These are phyloP conservation scores for Sebastiscus tertius DNA, from an alignment of 2,797 vertebrate genomes.

Conservation along the genomic window DNA sequence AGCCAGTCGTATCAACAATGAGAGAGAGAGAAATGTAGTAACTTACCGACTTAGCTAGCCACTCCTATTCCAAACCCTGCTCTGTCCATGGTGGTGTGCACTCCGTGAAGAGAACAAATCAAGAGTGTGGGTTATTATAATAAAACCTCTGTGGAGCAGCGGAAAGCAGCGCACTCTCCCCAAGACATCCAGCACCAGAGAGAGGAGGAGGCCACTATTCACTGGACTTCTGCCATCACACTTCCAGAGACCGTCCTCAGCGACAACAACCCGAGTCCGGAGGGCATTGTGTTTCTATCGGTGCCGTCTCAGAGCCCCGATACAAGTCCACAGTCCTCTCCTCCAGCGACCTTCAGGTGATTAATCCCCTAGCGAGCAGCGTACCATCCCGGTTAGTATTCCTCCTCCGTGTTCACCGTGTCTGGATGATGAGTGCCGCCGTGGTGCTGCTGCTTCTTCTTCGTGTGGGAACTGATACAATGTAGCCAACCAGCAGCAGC, in stretches of 20 bases:
- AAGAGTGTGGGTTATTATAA: slow-evolving; percentile 39
- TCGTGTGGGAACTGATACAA: slow-evolving; percentile 85
- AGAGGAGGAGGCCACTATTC: slow-evolving; percentile 83
- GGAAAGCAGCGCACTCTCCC: slow-evolving; percentile 75
- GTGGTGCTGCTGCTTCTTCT: slow-evolving; percentile 48
- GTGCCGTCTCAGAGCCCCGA: slow-evolving; percentile 51
- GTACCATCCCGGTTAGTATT: slow-evolving; percentile 74
- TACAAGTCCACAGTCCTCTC: slow-evolving; percentile 44
- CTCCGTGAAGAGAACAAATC: slow-evolving; percentile 68
- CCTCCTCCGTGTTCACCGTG: slow-evolving; percentile 72
- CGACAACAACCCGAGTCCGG: slow-evolving; percentile 72
- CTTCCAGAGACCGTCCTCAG: slow-evolving; percentile 78
- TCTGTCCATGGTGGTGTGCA: slow-evolving; percentile 76
- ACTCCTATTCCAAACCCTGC: slow-evolving; percentile 79
- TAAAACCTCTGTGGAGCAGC: slow-evolving; percentile 52
- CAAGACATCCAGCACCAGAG: slow-evolving; percentile 83
- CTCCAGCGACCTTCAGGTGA: slow-evolving; percentile 45
- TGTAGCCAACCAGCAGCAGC: slow-evolving; percentile 81
- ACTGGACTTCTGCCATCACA: slow-evolving; percentile 87
- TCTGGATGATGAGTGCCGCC: slow-evolving; percentile 63
- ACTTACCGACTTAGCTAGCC: slow-evolving; percentile 80
- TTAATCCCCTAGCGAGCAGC: slow-evolving; percentile 74
- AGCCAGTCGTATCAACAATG: slow-evolving; percentile 66
- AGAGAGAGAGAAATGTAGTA: slow-evolving; percentile 41
- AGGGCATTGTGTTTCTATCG: slow-evolving; percentile 67